These are phyloP conservation scores for Reticulitermes speratus DNA, from an alignment of 1,140 invertebrate species.

Conservation along the genomic window DNA sequence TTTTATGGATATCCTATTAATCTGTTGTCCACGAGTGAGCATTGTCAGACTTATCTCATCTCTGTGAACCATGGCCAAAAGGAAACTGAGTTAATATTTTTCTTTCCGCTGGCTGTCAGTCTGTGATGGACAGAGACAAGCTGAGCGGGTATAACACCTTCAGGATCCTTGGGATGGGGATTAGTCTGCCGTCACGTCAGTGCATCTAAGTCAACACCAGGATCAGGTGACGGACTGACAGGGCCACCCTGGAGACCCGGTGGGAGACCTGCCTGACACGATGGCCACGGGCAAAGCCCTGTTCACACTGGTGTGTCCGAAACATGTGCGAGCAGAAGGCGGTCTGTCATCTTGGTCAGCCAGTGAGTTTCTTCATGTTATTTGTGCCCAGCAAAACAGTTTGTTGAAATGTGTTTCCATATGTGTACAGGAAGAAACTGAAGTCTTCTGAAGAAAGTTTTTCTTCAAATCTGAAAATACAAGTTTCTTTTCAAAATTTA, in stretches of 20 bases:
- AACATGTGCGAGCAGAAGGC: not conserved
- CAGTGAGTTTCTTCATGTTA: not conserved
- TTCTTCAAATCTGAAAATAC: no score
- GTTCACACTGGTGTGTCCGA: not conserved
- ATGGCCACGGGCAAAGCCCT: slow-evolving; percentile 3
- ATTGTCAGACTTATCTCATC: not conserved
- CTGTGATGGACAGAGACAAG: not conserved
- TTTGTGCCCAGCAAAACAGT: not conserved
- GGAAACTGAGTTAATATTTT: slow-evolving; percentile 20
- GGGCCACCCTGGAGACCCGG: not conserved
- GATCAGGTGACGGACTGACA: slow-evolving; percentile 7
- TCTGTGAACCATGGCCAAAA: not conserved
- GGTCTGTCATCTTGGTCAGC: not conserved
- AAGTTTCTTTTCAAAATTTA: no score
- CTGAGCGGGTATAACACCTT: not conserved
- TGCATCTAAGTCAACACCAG: slow-evolving; percentile 4
- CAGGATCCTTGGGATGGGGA: not conserved
- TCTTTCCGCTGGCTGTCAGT: not conserved
- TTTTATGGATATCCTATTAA: no score
- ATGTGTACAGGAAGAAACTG: not conserved
- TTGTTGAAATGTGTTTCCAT: not conserved
- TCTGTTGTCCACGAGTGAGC: no score
- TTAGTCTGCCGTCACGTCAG: not conserved
- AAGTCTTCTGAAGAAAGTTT: not conserved
- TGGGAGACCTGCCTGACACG: not conserved